These are phyloP conservation scores for Zeugodacus cucurbitae DNA, from an alignment of 1,140 invertebrate species.

Conservation along the genomic window DNA sequence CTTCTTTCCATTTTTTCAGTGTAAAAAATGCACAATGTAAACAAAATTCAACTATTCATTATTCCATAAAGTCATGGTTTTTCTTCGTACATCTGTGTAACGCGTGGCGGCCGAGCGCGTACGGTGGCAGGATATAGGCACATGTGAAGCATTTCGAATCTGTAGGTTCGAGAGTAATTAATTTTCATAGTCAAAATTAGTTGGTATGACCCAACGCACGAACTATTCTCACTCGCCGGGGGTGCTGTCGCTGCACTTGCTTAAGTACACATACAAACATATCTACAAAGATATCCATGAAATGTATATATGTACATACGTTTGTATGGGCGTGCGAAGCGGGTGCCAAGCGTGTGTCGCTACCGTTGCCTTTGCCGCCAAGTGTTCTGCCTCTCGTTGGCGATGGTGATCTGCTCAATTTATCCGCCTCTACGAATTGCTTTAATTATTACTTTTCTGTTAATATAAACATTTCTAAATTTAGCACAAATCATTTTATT, in stretches of 20 bases:
- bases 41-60: neutral
- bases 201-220: neutral
- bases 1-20: neutral
- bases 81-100: neutral
- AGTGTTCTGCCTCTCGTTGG: neutral
- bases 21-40: neutral
- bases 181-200: conserved; percentile 7
- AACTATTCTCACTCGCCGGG: neutral
- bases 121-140: no score
- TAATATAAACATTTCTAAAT: conserved; percentile 39
- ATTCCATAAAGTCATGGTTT: neutral
- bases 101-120: neutral
- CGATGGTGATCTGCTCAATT: neutral
- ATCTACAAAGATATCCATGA: neutral
- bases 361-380: neutral
- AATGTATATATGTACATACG: neutral
- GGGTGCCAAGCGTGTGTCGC: neutral
- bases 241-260: neutral
- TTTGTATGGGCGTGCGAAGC: neutral
- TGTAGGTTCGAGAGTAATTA: neutral
- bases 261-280: no score
- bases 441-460: conserved; percentile 29
- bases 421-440: conserved; percentile 15
- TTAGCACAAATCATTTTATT: conserved; percentile 1
- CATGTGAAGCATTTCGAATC: no score